A percentile compares a stretch with the other conserved stretches of the same genome.
Conservation (phyloP, 2,113 vertebrate genomes). For the Tringa solitaria region DNA sequence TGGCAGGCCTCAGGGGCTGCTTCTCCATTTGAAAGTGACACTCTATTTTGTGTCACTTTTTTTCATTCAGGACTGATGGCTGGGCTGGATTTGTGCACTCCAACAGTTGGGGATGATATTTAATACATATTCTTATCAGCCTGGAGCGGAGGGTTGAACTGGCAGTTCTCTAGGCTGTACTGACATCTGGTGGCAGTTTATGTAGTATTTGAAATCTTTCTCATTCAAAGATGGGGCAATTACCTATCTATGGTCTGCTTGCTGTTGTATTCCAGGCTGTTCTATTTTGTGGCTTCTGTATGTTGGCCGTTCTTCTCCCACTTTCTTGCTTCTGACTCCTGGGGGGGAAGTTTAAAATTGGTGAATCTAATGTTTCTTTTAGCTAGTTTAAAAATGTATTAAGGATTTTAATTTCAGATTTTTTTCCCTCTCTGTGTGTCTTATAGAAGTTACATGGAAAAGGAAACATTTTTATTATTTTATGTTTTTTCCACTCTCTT, state of each 20-base stretch:
- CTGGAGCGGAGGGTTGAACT: neutral
- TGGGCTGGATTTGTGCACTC: neutral
- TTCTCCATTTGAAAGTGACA: neutral
- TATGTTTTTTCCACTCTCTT: neutral
- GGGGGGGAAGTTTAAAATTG: neutral
- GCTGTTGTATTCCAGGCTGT: neutral
- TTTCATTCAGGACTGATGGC: neutral
- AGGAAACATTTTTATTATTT: neutral
- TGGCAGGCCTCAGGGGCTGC: neutral
- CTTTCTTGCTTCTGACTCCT: neutral
- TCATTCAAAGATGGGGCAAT: neutral
- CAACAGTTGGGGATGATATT: neutral
- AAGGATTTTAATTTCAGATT: neutral
- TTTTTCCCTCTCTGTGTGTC: neutral
- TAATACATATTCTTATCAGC: neutral
- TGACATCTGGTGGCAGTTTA: constrained; percentile 72
- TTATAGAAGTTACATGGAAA: neutral
- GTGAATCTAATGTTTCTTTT: neutral
- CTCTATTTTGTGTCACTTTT: neutral
- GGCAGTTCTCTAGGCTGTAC: constrained; percentile 14
- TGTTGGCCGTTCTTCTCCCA: neutral
- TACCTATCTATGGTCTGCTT: neutral
- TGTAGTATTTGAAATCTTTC: neutral
- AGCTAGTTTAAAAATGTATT: neutral
- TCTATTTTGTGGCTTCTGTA: neutral